These are phyloP conservation scores for Gnathonemus longibarbis DNA, from an alignment of 2,113 vertebrate species.

Conservation along the genomic window DNA sequence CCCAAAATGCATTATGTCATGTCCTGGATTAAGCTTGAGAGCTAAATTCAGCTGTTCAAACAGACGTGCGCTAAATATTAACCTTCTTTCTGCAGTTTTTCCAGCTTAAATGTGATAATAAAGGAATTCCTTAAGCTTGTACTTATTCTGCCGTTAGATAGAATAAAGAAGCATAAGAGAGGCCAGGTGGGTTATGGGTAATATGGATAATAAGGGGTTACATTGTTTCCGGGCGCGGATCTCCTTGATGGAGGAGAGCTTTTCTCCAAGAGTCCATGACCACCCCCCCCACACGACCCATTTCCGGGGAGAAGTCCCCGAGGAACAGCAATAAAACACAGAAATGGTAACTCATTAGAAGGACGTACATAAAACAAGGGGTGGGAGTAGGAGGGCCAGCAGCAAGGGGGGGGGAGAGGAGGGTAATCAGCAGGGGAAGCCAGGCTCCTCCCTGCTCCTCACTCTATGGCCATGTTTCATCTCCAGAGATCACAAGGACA, in stretches of 20 bases:
- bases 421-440: neutral
- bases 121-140: neutral
- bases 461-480: neutral
- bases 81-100: neutral
- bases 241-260: neutral
- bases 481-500: neutral
- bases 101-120: neutral
- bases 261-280: neutral
- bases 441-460: neutral
- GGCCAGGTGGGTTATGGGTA: neutral
- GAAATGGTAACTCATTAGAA: constrained; percentile 1
- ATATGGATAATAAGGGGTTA: neutral
- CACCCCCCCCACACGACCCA: neutral
- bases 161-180: neutral
- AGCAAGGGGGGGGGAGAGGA: neutral
- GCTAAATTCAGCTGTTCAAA: neutral
- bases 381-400: neutral
- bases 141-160: neutral
- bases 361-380: neutral
- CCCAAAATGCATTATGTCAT: constrained; percentile 1
- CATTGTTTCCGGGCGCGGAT: neutral
- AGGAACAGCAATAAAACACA: neutral
- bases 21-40: neutral
- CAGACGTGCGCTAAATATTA: neutral
- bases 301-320: neutral